Percentiles rank a stretch among this genome's conserved stretches.
phyloP scores from a whole-genome alignment of 2,797 vertebrate species.

The Petrocephalus sullivani region DNA sequence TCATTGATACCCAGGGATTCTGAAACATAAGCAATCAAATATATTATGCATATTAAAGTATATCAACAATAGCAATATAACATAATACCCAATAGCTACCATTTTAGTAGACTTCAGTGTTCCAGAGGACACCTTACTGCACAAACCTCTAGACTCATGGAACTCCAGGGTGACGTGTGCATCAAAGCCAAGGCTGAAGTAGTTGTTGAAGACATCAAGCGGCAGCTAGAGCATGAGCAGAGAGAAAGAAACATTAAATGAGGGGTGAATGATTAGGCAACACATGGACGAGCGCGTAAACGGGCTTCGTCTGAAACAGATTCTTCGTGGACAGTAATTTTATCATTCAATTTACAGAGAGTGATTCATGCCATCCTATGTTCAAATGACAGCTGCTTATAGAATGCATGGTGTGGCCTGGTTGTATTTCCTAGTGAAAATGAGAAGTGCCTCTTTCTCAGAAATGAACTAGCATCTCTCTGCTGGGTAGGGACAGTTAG shows the following conservation, averaged over 20 bases:
- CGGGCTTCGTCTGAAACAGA: not conserved
- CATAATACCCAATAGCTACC: not conserved
- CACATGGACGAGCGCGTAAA: not conserved
- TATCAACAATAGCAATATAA: not conserved
- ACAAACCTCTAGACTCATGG: conserved; percentile 74
- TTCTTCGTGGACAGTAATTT: not conserved
- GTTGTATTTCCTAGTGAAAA: not conserved
- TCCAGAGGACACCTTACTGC: not conserved
- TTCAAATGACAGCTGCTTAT: not conserved
- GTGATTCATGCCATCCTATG: not conserved
- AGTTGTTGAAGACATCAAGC: conserved; percentile 81
- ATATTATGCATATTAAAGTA: not conserved
- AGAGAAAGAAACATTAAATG: not conserved
- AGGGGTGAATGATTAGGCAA: not conserved
- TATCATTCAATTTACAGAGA: not conserved
- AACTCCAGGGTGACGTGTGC: conserved; percentile 80
- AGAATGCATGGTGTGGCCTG: not conserved
- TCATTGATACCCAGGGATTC: too few species aligned
- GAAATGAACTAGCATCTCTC: not conserved
- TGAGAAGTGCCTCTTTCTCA: not conserved
- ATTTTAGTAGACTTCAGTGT: not conserved
- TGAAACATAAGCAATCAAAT: not conserved
- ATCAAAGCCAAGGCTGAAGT: conserved; percentile 81
- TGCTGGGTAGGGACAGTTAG: not conserved
- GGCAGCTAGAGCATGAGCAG: conserved; percentile 60